Evolutionary conservation across 2,888 invertebrate species (phyloP).

Genomic region (Sarcophaga caerulescens): DNA sequence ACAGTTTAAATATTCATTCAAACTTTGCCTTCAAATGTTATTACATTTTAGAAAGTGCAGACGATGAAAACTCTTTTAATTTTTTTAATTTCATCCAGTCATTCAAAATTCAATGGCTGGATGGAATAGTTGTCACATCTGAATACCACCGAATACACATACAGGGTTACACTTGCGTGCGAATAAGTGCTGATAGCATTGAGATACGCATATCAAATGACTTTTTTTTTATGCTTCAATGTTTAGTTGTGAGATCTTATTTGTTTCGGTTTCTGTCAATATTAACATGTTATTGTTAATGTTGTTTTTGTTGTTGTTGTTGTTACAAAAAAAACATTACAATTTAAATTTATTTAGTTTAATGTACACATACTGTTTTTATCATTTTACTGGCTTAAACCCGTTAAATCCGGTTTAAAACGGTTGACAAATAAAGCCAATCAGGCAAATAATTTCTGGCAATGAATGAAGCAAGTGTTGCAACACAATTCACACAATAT

Average conservation of each 20-base stretch:
- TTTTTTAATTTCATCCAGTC: too few species aligned
- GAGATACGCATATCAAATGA: too few species aligned
- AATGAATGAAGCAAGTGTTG: conserved; percentile 9
- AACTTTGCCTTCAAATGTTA: too few species aligned
- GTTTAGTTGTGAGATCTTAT: background rate
- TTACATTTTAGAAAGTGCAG: too few species aligned
- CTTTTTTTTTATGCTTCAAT: background rate
- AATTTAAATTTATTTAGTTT: conserved; percentile 11
- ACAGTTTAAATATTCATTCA: too few species aligned
- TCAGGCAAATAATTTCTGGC: conserved; percentile 22
- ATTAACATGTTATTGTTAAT: too few species aligned
- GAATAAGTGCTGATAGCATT: too few species aligned
- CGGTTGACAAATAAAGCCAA: conserved; percentile 11
- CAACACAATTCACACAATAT: background rate
- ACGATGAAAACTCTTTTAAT: too few species aligned
- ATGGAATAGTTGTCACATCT: too few species aligned
- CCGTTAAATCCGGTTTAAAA: conserved; percentile 50
- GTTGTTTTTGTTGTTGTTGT: background rate
- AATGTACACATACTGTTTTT: background rate
- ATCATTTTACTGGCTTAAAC: conserved; percentile 21
- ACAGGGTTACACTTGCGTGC: too few species aligned
- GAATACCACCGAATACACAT: too few species aligned
- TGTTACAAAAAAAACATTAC: conserved; percentile 15
- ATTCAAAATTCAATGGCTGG: too few species aligned
- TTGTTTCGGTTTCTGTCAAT: background rate